These are phyloP conservation scores for Elgaria multicarinata DNA, from an alignment of 2,113 vertebrate species.

Conservation along the genomic window DNA sequence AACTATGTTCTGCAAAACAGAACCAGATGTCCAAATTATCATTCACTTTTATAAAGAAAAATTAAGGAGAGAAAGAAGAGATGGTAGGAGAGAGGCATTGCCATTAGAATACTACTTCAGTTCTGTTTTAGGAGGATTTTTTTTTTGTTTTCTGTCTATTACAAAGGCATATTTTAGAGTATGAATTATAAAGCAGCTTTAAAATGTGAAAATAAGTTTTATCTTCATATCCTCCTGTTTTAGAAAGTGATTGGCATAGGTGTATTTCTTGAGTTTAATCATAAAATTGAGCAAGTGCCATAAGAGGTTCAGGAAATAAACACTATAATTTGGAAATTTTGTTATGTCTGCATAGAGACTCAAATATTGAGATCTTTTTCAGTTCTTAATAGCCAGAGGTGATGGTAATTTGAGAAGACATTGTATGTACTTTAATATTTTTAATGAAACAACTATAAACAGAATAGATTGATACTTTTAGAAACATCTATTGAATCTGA, in stretches of 20 bases:
- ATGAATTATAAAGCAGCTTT: not conserved
- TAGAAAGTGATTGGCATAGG: not conserved
- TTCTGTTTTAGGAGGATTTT: not conserved
- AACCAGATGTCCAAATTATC: not conserved
- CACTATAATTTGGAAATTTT: not conserved
- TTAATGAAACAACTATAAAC: conserved; percentile 38
- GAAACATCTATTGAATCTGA: not conserved
- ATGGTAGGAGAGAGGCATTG: not conserved
- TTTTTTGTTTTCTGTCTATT: not conserved
- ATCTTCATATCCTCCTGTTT: not conserved
- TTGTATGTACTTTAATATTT: not conserved
- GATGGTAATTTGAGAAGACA: conserved; percentile 24
- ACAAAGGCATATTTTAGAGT: not conserved
- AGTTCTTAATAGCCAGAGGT: conserved; percentile 17
- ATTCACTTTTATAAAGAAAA: not conserved
- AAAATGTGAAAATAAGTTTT: not conserved
- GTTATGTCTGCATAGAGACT: not conserved
- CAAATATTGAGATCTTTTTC: conserved; percentile 29
- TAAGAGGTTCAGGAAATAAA: conserved; percentile 3
- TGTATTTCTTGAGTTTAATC: conserved; percentile 9
- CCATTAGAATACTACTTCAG: not conserved
- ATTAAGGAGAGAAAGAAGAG: not conserved
- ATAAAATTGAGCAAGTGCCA: not conserved
- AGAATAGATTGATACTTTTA: conserved; percentile 13
- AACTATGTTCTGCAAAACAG: no score